Percentiles rank a stretch among this genome's conserved stretches.
Conservation (phyloP, 2,113 vertebrate genomes). For the Cynoglossus semilaevis region DNA sequence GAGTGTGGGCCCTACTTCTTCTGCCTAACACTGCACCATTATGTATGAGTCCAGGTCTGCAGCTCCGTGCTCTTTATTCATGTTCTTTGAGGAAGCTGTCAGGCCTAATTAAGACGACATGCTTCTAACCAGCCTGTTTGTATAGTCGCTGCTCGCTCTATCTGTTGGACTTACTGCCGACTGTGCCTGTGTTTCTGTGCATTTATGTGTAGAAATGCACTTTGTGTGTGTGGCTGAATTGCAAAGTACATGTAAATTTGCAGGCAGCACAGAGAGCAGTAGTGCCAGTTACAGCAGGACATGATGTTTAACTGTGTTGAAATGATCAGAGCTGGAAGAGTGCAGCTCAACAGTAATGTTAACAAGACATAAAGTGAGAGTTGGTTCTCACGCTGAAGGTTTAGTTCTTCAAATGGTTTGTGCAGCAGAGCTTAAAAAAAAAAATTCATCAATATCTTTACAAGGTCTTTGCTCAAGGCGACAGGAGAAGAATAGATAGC, state of each 20-base stretch:
- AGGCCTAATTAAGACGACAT: conserved; percentile 62
- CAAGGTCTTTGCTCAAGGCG: too few relatives aligned
- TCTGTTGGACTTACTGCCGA: conserved; percentile 7
- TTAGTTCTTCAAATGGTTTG: too few relatives aligned
- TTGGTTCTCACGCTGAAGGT: too few relatives aligned
- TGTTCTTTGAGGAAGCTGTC: conserved; percentile 64
- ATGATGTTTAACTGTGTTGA: neutral
- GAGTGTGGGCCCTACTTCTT: conserved; percentile 23
- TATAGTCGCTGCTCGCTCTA: conserved; percentile 22
- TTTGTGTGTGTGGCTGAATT: conserved; percentile 8
- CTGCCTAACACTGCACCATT: conserved; percentile 23
- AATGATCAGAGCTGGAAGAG: neutral
- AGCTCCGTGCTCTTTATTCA: conserved; percentile 59
- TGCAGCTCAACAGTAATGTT: neutral
- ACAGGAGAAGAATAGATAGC: too few relatives aligned
- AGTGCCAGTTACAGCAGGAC: neutral
- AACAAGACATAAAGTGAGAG: neutral
- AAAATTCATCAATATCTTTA: too few relatives aligned
- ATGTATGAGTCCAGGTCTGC: conserved; percentile 60
- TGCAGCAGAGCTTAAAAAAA: too few relatives aligned
- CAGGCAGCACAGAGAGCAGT: neutral
- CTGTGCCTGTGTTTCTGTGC: conserved; percentile 5
- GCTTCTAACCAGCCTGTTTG: conserved; percentile 45
- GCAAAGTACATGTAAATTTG: neutral
- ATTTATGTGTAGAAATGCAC: neutral